Conservation (phyloP, 2,888 invertebrate species). For the Isotomurus palustris region DNA sequence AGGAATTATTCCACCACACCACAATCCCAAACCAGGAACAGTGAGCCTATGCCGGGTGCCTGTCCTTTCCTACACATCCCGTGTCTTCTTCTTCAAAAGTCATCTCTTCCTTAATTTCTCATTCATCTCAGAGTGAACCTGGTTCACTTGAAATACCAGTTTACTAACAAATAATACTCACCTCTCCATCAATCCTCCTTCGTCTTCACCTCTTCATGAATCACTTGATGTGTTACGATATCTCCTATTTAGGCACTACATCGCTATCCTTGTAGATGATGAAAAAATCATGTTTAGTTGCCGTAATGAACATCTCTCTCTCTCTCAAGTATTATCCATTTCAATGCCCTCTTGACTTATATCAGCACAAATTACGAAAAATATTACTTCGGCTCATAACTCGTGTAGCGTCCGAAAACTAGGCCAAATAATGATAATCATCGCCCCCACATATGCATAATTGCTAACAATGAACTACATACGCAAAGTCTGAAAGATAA, state of each 20-base stretch:
- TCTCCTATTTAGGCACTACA: too few species aligned
- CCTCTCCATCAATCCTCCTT: background rate
- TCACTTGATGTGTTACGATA: too few species aligned
- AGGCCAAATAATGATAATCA: conserved; percentile 2
- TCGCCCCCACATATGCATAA: conserved; percentile 4
- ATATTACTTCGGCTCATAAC: too few species aligned
- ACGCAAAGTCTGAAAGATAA: too few species aligned
- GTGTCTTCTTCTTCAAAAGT: conserved; percentile 11
- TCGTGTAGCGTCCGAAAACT: too few species aligned
- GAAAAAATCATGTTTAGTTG: too few species aligned
- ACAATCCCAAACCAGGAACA: conserved; percentile 10
- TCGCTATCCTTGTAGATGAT: too few species aligned
- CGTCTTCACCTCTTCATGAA: background rate
- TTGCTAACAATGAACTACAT: background rate
- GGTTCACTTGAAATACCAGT: conserved; percentile 40
- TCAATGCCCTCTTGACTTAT: too few species aligned
- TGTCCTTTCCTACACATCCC: background rate
- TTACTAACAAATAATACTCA: conserved; percentile 5
- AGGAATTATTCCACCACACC: conserved; percentile 23
- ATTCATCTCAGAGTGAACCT: conserved; percentile 22
- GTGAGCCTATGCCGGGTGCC: conserved; percentile 3
- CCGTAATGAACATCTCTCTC: too few species aligned
- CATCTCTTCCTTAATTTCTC: too few species aligned
- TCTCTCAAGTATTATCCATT: too few species aligned
- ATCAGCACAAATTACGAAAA: too few species aligned